Conservation (phyloP, 2,797 vertebrate genomes). For the Epinephelus malabaricus region DNA sequence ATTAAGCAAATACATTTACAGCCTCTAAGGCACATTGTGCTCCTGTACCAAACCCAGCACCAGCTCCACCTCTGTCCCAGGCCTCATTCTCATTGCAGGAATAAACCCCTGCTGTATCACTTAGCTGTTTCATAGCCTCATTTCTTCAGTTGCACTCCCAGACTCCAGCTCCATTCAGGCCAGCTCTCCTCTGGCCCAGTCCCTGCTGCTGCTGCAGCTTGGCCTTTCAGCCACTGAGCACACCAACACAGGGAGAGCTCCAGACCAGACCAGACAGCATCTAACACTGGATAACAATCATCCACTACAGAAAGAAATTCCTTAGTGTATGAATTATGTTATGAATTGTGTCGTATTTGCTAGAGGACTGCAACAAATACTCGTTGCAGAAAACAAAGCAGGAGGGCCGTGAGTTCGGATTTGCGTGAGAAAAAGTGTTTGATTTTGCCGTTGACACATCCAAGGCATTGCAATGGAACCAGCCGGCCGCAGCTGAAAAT, state of each 20-base stretch:
- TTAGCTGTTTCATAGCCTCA: slow-evolving; percentile 37
- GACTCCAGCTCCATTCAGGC: slow-evolving; percentile 32
- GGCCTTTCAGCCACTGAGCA: slow-evolving; percentile 19
- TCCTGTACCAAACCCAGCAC: slow-evolving; percentile 7
- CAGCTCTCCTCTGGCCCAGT: slow-evolving; percentile 23
- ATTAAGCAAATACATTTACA: not conserved
- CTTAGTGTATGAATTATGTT: slow-evolving; percentile 27
- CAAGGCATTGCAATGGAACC: slow-evolving; percentile 74
- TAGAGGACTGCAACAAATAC: slow-evolving; percentile 18
- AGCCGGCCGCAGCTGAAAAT: slow-evolving; percentile 74
- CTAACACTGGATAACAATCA: slow-evolving; percentile 30
- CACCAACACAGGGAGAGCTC: slow-evolving; percentile 28
- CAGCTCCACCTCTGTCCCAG: slow-evolving; percentile 10
- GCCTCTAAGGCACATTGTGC: not conserved
- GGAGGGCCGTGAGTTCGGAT: slow-evolving; percentile 58
- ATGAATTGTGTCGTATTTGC: slow-evolving; percentile 41
- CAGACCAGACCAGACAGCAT: slow-evolving; percentile 20
- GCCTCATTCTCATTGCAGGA: slow-evolving; percentile 29
- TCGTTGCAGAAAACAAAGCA: slow-evolving; percentile 4
- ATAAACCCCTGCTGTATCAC: slow-evolving; percentile 31
- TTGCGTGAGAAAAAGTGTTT: slow-evolving; percentile 73
- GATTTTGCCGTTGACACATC: slow-evolving; percentile 77
- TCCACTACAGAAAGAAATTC: slow-evolving; percentile 27
- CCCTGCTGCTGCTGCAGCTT: slow-evolving; percentile 32
- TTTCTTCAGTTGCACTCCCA: slow-evolving; percentile 37